Conservation (phyloP, 1,140 invertebrate species). For the Maconellicoccus hirsutus region DNA sequence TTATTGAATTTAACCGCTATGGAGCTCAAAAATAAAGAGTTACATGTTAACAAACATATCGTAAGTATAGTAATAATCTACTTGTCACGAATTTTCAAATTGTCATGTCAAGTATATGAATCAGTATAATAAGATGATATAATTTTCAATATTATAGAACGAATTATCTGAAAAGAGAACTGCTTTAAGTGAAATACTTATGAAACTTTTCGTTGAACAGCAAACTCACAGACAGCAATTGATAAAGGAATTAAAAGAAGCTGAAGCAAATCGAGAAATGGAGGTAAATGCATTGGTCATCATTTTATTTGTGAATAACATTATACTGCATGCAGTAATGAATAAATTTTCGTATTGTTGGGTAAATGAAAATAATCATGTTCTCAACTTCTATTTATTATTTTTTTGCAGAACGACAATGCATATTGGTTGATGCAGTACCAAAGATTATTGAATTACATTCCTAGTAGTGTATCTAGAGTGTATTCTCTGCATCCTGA, state of each 20-base stretch:
- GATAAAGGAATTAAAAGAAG: background rate
- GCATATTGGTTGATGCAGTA: constrained; percentile 11
- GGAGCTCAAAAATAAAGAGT: background rate
- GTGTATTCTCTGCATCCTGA: background rate
- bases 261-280: background rate
- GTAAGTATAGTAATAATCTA: background rate
- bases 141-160: background rate
- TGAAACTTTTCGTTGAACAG: background rate
- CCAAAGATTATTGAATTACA: constrained; percentile 11
- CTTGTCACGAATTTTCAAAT: background rate
- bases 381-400: background rate
- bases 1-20: background rate
- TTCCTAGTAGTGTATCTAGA: background rate
- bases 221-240: background rate
- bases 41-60: constrained; percentile 1
- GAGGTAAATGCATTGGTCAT: background rate
- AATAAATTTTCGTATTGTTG: too few species aligned
- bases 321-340: too few species aligned
- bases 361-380: too few species aligned
- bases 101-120: background rate
- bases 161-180: background rate
- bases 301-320: too few species aligned
- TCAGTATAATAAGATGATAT: background rate
- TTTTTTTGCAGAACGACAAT: background rate
- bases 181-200: background rate